Evolutionary conservation across 2,113 vertebrate genomes (phyloP).

Genomic region (Saimiri boliviensis): DNA sequence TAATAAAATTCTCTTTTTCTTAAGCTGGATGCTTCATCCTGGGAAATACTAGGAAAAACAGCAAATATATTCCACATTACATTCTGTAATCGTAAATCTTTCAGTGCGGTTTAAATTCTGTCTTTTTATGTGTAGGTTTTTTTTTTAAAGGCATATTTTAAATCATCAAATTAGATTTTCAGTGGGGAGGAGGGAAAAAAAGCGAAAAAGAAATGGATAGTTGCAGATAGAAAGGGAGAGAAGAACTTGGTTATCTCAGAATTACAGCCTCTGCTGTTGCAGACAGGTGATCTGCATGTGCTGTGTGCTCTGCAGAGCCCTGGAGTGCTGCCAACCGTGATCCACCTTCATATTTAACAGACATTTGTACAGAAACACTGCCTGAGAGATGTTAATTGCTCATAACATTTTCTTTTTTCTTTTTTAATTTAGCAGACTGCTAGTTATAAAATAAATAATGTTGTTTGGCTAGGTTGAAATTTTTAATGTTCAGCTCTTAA

Average conservation of each 20-base stretch:
- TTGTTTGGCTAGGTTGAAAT: constrained; percentile 55
- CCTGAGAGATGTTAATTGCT: constrained; percentile 52
- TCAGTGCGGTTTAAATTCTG: background rate
- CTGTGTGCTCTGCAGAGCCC: background rate
- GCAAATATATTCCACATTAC: background rate
- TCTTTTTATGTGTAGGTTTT: background rate
- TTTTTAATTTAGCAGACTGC: constrained; percentile 55
- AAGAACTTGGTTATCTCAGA: background rate
- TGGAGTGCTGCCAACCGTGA: background rate
- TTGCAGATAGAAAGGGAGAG: background rate
- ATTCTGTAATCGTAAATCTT: background rate
- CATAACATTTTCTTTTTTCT: constrained; percentile 54
- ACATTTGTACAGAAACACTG: constrained; percentile 37
- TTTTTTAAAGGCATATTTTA: constrained; percentile 5
- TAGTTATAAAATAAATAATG: constrained; percentile 49
- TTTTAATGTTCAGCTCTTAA: constrained; percentile 57
- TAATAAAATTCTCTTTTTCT: background rate
- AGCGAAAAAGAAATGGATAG: background rate
- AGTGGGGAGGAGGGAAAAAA: background rate
- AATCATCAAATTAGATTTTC: constrained; percentile 1
- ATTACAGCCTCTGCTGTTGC: background rate
- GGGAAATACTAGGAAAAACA: background rate
- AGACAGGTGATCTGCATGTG: background rate
- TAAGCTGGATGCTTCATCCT: background rate
- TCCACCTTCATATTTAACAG: constrained; percentile 53